Base-by-base conservation (phyloP, 2,113 vertebrate genomes). In the Balaeniceps rex region DNA sequence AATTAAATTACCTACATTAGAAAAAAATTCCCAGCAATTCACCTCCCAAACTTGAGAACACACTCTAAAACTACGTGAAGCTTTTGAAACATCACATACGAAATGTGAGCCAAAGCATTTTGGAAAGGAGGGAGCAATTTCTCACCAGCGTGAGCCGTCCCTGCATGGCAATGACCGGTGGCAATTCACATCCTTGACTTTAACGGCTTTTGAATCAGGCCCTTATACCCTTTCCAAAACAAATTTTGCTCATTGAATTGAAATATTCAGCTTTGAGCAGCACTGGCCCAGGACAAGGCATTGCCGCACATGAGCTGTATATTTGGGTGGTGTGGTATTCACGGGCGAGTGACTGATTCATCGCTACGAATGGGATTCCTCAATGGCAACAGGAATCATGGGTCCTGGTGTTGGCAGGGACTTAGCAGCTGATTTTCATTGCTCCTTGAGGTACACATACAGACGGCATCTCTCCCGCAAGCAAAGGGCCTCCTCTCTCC, bases 1-100 rank as follows among this genome's bases (percentile, higher is more conserved):
- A 90, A 88, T 93, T 93, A 84, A 90, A 88, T 92, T 93, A 95
- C 69, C 70, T 96, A 66, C 19, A 40, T 80, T 91, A 89, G 71
- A 90, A 95, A 91, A 16, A 89, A 97, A 69, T 60, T 79, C 80
- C 57, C 52, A 89, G 60, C n/a, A 90, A 65, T 72, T 60, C 66
- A 83, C 87, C 55, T 90, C 82, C 47, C 52, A 51, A 25, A 65
- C 70, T 4, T 38, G 26, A 94, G 75, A 85, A 66, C 44, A 34
- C 11, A 2, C 16, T 85, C 46, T 49, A 38, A 87, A 95, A 76
- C 26, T 38, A 77, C 4, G 38, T 40, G 47, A 79, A 75, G 78
- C 46, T 80, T 94, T 95, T 55, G 61, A 91, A 93, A 91, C 22
- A 3, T 14, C 16, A 49, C 28, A 31, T 31, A 46, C 31, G 23